Evolutionary conservation across 2,113 vertebrate genomes (phyloP).

Genomic region (Alligator sinensis): DNA sequence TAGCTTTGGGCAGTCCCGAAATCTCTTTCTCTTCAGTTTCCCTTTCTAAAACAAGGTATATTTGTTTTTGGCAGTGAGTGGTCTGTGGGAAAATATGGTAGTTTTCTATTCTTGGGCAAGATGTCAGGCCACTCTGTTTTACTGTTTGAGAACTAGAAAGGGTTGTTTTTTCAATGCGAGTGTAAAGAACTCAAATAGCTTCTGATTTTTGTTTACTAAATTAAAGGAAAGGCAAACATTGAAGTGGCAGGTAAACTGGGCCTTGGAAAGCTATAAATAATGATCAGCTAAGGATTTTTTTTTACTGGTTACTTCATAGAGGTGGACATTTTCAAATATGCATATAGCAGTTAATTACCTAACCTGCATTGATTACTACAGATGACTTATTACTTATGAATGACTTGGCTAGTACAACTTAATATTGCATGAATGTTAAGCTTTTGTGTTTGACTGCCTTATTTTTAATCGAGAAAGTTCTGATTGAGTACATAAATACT

Average conservation of each 20-base stretch:
- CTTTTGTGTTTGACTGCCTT: slow-evolving; percentile 12
- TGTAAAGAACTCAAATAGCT: slow-evolving; percentile 14
- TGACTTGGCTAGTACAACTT: slow-evolving; percentile 22
- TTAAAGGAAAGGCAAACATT: slow-evolving; percentile 27
- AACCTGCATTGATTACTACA: not conserved
- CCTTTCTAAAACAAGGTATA: no score
- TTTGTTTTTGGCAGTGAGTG: no score
- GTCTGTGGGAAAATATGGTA: no score
- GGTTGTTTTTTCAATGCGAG: not conserved
- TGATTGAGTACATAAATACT: slow-evolving; percentile 1
- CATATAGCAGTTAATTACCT: not conserved
- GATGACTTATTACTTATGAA: not conserved
- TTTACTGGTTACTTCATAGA: not conserved
- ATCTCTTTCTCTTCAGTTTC: no score
- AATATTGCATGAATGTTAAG: not conserved
- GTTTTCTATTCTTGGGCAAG: not conserved
- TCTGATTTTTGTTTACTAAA: not conserved
- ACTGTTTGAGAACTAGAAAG: not conserved
- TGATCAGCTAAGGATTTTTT: not conserved
- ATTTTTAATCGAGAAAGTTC: not conserved
- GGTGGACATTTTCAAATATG: not conserved
- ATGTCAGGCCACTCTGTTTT: not conserved
- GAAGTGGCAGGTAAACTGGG: not conserved
- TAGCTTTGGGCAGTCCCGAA: no score
- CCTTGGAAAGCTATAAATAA: not conserved